phyloP scores from a whole-genome alignment of 2,113 vertebrate genomes.

The Crypturellus undulatus region DNA sequence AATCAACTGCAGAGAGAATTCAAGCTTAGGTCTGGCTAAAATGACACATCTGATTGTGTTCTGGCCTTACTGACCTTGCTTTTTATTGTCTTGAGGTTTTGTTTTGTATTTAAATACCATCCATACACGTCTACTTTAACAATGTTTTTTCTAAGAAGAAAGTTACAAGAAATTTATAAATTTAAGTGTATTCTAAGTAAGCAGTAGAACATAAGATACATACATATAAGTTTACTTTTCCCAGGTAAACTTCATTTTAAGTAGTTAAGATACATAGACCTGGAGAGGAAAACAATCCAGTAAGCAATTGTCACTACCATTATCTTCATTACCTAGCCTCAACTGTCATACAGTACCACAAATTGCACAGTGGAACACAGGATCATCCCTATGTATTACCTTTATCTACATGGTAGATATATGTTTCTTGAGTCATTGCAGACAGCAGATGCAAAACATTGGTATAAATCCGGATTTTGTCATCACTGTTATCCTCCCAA shows the following conservation, averaged over 20 bases:
- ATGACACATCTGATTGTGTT: neutral
- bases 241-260: neutral
- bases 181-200: neutral
- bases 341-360: neutral
- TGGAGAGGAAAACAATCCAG: neutral
- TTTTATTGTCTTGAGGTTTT: neutral
- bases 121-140: neutral
- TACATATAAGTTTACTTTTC: neutral
- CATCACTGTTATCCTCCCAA: constrained; percentile 94
- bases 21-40: constrained; percentile 1
- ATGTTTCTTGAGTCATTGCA: constrained; percentile 93
- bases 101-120: neutral
- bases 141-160: neutral
- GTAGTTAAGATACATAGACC: neutral
- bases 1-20: constrained; percentile 86
- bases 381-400: constrained; percentile 55
- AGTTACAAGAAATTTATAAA: neutral
- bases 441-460: constrained; percentile 91
- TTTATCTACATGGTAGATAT: constrained; percentile 85
- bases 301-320: neutral
- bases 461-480: constrained; percentile 91
- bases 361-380: neutral
- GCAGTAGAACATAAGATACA: neutral
- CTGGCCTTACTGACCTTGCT: neutral
- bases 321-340: neutral